These are phyloP conservation scores for Chloroceryle amazona DNA, from an alignment of 2,797 vertebrate genomes.

Conservation along the genomic window DNA sequence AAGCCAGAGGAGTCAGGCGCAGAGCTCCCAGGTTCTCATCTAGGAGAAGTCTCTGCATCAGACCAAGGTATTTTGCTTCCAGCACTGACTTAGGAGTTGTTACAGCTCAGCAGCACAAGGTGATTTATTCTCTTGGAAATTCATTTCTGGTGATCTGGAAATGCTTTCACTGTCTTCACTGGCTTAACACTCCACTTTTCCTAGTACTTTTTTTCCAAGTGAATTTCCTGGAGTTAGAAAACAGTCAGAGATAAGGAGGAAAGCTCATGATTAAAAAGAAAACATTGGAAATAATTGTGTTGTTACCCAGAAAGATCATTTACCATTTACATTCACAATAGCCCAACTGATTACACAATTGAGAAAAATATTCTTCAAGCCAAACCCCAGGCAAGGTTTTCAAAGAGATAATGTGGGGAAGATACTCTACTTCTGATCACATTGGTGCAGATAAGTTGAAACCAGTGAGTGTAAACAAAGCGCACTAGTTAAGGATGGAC, in stretches of 20 bases:
- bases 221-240: neutral
- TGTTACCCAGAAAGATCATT: neutral
- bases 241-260: neutral
- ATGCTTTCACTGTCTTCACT: neutral
- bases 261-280: neutral
- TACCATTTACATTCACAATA: neutral
- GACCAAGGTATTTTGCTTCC: neutral
- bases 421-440: neutral
- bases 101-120: neutral
- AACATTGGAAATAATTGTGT: neutral
- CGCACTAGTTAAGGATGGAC: neutral
- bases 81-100: neutral
- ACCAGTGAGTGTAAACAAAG: neutral
- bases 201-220: neutral
- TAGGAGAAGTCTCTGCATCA: neutral
- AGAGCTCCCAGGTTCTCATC: neutral
- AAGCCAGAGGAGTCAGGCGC: neutral
- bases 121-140: neutral
- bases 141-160: neutral
- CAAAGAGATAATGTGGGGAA: neutral
- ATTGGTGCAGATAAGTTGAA: neutral
- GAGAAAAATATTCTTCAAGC: neutral
- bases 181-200: neutral
- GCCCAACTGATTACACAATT: neutral
- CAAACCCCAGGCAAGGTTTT: neutral